Evolutionary conservation across 2,113 vertebrate species (phyloP).

Genomic region (Entelurus aequoreus): DNA sequence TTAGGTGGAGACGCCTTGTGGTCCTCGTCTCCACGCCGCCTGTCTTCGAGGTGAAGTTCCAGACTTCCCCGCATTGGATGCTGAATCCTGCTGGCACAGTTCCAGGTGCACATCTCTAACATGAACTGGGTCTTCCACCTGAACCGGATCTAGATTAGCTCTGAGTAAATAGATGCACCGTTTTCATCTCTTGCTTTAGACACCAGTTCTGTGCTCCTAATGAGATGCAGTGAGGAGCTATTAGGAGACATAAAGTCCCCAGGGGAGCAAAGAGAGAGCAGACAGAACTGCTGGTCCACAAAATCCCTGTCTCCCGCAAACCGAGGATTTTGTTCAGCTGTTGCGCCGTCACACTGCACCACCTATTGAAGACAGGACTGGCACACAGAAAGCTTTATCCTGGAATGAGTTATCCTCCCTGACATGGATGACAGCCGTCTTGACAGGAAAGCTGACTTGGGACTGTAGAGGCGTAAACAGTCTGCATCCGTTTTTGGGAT

Average conservation of each 20-base stretch:
- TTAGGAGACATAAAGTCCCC: conserved; percentile 11
- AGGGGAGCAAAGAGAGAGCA: conserved; percentile 3
- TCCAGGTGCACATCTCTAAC: neutral
- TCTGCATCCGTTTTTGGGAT: neutral
- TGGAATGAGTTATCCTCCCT: conserved; percentile 2
- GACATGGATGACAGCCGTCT: neutral
- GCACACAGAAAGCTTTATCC: conserved; percentile 19
- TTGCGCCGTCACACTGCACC: conserved; percentile 66
- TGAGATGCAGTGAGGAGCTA: conserved; percentile 49
- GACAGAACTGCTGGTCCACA: conserved; percentile 1
- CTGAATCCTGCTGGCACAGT: conserved; percentile 33
- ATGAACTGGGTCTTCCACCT: conserved; percentile 12
- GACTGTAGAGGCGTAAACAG: neutral
- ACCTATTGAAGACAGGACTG: conserved; percentile 52
- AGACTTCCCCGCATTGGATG: conserved; percentile 30
- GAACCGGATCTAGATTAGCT: conserved; percentile 16
- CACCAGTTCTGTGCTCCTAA: conserved; percentile 42
- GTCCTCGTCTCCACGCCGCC: conserved; percentile 4
- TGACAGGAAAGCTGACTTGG: neutral
- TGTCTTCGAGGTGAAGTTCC: conserved; percentile 15
- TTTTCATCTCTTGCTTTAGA: neutral
- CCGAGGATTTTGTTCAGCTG: conserved; percentile 43
- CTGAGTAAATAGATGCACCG: neutral
- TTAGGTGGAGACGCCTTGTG: conserved; percentile 37
- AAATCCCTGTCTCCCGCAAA: conserved; percentile 26